Percentiles rank a stretch among this genome's conserved stretches.
These are phyloP conservation scores for Pocillopora grandis DNA, from an alignment of 92 coral and sea anemone genomes.

Conservation along the genomic window DNA sequence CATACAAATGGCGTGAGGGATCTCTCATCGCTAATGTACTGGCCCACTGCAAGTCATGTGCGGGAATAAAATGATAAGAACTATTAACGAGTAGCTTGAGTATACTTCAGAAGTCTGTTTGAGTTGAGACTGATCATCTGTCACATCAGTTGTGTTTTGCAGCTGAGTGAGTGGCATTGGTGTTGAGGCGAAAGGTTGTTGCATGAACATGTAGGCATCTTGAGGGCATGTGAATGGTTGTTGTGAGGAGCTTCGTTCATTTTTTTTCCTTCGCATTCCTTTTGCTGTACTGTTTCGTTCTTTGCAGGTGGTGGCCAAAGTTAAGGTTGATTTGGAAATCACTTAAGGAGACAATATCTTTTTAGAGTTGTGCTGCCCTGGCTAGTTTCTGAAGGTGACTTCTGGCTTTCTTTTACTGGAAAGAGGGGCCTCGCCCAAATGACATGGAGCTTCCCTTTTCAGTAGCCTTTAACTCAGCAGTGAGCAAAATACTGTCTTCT, in stretches of 20 bases:
- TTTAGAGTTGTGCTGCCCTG: slow-evolving; percentile 12
- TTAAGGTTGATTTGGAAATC: slow-evolving; percentile 15
- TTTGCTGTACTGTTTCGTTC: slow-evolving; percentile 1
- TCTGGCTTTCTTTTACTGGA: slow-evolving; percentile 20
- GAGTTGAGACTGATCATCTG: slow-evolving; percentile 32
- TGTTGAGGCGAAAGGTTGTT: slow-evolving; percentile 11
- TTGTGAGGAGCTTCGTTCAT: slow-evolving; percentile 12
- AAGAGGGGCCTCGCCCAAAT: not conserved
- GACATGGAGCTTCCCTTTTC: too few relatives aligned
- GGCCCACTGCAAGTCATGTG: not conserved
- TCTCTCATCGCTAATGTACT: not conserved
- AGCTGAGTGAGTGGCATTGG: slow-evolving; percentile 13
- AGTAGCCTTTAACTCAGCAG: too few relatives aligned
- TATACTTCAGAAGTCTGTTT: not conserved
- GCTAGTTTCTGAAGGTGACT: slow-evolving; percentile 22
- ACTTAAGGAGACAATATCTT: slow-evolving; percentile 21
- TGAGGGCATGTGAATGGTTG: slow-evolving; percentile 1
- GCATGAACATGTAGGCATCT: slow-evolving; percentile 7
- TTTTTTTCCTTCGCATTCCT: not conserved
- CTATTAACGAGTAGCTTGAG: slow-evolving; percentile 7
- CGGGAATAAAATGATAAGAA: not conserved
- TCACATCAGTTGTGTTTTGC: slow-evolving; percentile 23
- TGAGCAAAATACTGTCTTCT: too few relatives aligned
- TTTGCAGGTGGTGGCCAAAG: slow-evolving; percentile 20
- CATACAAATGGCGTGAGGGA: slow-evolving; percentile 12